Base-by-base conservation (phyloP, 1,140 invertebrate species). In the Drosophila prosaltans region DNA sequence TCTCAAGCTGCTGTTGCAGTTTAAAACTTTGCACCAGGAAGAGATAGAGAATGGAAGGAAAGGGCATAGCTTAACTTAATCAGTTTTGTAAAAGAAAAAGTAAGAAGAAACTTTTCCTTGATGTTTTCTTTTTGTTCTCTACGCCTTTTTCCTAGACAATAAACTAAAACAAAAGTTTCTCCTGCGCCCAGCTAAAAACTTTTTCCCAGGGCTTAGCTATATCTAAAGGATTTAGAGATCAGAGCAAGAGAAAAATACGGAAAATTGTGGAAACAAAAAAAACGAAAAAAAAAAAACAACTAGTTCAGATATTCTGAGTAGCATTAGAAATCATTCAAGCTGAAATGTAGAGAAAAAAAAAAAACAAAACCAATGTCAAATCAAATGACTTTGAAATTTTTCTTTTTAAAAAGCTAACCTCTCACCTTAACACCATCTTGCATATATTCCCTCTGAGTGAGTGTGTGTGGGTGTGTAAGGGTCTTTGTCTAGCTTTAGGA, bases 141-240 rank as follows among this genome's bases (percentile, higher is more conserved):
- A 54, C 72, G 65, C 79, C 76, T 73, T 59, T 59, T 59, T 72
- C 66, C 67, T 73, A 80, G 82, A 83, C 82, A 86, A 82, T 82
- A 86, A 86, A 86, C 79, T 88, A 82, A 88, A 77, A 88, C 76
- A 82, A 86, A 86, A 88, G 76, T 86, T 88, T 79, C 6, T 26
- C 48, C 65, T 24, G 45, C 45, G 45, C 45, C 45, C 51, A 65
- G 67, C 59, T 83, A 72, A 86, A 83, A 86, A 83, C 48, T 80
- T 85, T 75, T 64, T 2, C 40, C 26, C 7, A 11, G 30, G 32
- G 16, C 16, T 59, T 40, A 59, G 16, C 5, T 6, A 59, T 59
- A 40, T 39, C 32, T 21, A 21, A 36, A 40, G 32, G 36, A 24
- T 39, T 59, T 59, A 59, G 57, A 51, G 45, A 51, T 51, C 45